phyloP scores from a whole-genome alignment of 2,888 invertebrate species.

The Netelia fuscicornis region DNA sequence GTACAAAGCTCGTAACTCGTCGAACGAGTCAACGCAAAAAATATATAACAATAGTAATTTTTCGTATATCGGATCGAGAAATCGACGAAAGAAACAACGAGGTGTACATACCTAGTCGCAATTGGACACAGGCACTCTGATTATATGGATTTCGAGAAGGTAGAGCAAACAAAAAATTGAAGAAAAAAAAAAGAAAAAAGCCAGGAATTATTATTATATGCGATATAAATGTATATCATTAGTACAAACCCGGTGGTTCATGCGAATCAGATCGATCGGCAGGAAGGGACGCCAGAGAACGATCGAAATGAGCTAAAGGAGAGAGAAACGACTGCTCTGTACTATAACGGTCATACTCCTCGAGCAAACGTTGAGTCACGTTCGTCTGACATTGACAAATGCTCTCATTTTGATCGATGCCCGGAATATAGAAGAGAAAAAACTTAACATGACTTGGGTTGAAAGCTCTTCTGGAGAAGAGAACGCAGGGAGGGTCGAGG shows the following conservation, averaged over 20 bases:
- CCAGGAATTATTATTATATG: slow-evolving; percentile 15
- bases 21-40: too few relatives aligned
- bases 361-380: slow-evolving; percentile 67
- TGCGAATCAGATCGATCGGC: slow-evolving; percentile 63
- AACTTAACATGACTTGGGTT: slow-evolving; percentile 42
- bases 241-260: slow-evolving; percentile 24
- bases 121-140: too few relatives aligned
- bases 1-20: too few relatives aligned
- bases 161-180: background rate
- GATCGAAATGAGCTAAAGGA: slow-evolving; percentile 7
- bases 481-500: slow-evolving; percentile 15
- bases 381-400: slow-evolving; percentile 72
- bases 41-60: too few relatives aligned
- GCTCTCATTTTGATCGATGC: slow-evolving; percentile 69
- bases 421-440: slow-evolving; percentile 41
- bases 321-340: slow-evolving; percentile 44
- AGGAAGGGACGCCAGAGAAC: slow-evolving; percentile 36
- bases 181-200: background rate
- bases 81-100: too few relatives aligned
- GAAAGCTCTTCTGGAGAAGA: slow-evolving; percentile 24
- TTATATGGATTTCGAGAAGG: too few relatives aligned
- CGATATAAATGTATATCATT: slow-evolving; percentile 48
- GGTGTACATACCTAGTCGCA: too few relatives aligned
- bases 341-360: slow-evolving; percentile 33
- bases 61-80: too few relatives aligned